Evolutionary conservation across 1,140 invertebrate genomes (phyloP).

Genomic region (Cydia splendana): DNA sequence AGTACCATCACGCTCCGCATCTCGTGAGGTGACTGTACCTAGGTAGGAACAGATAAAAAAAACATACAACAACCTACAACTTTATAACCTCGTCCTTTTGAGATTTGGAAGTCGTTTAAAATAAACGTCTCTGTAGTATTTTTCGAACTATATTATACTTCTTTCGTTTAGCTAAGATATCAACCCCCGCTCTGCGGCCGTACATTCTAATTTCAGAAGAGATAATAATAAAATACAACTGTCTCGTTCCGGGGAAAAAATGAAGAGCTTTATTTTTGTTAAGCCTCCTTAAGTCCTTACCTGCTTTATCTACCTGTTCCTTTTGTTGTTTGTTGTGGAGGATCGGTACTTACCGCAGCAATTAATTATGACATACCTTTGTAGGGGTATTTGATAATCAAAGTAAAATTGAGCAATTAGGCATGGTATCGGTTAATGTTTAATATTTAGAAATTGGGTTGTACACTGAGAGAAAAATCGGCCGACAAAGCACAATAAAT

Average conservation of each 20-base stretch:
- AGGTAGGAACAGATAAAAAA: too few species aligned
- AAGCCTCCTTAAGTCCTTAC: not conserved
- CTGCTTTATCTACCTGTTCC: constrained; percentile 17
- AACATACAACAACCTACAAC: too few species aligned
- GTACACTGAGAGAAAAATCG: too few species aligned
- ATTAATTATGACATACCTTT: not conserved
- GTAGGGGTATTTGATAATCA: not conserved
- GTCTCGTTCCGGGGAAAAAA: not conserved
- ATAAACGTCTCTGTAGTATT: too few species aligned
- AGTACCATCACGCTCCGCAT: too few species aligned
- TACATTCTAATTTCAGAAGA: constrained; percentile 27
- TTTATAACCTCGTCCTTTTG: too few species aligned
- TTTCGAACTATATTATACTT: not conserved
- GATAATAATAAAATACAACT: constrained; percentile 9
- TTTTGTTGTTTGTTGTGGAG: constrained; percentile 16
- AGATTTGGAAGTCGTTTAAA: too few species aligned
- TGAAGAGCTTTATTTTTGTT: constrained; percentile 8
- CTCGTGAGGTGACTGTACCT: too few species aligned
- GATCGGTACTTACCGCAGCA: not conserved
- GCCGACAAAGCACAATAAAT: too few species aligned
- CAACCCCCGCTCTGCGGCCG: not conserved
- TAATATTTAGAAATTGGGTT: too few species aligned
- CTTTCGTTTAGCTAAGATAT: not conserved
- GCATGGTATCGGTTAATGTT: not conserved
- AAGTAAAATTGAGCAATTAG: not conserved